These are phyloP conservation scores for Oryzias celebensis DNA, from an alignment of 2,113 vertebrate species.

Conservation along the genomic window DNA sequence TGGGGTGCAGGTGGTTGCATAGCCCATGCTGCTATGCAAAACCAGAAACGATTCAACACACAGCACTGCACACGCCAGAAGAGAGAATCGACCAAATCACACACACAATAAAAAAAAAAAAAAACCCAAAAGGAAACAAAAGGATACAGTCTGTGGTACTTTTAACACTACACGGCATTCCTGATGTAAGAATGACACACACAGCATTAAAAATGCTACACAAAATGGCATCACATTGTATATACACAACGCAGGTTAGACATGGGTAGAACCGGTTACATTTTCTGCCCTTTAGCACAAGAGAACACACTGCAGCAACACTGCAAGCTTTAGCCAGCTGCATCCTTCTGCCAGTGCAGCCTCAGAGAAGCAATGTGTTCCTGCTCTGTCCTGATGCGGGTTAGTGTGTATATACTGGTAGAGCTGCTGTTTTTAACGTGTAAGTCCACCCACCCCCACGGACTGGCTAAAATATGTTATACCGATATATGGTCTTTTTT, in stretches of 20 bases:
- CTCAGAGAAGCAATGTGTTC: conserved; percentile 72
- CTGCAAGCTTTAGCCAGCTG: conserved; percentile 65
- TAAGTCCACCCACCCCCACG: conserved; percentile 63
- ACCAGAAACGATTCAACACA: conserved; percentile 68
- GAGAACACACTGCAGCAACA: conserved; percentile 54
- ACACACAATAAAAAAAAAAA: conserved; percentile 42
- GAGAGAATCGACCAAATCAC: conserved; percentile 63
- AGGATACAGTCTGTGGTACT: conserved; percentile 66
- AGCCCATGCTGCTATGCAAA: conserved; percentile 80
- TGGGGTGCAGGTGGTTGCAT: conserved; percentile 67
- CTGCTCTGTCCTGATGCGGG: conserved; percentile 70
- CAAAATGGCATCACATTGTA: conserved; percentile 73
- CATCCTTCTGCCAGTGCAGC: conserved; percentile 68
- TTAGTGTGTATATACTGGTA: conserved; percentile 68
- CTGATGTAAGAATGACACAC: conserved; percentile 69
- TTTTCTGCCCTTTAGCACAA: conserved; percentile 61
- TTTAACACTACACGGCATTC: conserved; percentile 74
- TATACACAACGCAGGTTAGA: conserved; percentile 74
- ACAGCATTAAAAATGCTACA: conserved; percentile 77
- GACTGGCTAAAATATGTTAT: conserved; percentile 75
- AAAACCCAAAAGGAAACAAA: conserved; percentile 14
- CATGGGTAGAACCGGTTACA: conserved; percentile 63
- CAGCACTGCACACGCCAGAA: conserved; percentile 72
- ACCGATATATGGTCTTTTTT: conserved; percentile 72
- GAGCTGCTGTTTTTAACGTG: conserved; percentile 66